Evolutionary conservation across 2,113 vertebrate species (phyloP).

Genomic region (Chiloscyllium plagiosum): DNA sequence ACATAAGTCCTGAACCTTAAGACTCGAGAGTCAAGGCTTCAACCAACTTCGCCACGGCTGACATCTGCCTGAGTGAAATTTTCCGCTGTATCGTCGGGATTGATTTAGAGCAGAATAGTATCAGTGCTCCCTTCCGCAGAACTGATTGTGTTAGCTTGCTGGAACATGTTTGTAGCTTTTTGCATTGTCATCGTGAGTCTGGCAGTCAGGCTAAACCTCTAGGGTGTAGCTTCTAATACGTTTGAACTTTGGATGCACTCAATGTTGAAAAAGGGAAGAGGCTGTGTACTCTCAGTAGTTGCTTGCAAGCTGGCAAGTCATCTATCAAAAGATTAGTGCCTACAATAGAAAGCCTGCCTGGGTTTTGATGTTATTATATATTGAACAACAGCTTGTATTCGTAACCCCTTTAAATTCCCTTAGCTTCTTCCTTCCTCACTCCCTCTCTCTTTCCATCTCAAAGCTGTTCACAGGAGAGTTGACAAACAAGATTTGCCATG

Average conservation of each 20-base stretch:
- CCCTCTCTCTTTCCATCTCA: background rate
- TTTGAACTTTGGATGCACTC: background rate
- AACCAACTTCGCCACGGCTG: background rate
- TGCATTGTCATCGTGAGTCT: conserved; percentile 13
- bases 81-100: background rate
- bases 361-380: background rate
- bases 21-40: background rate
- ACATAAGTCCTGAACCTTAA: background rate
- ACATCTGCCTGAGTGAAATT: background rate
- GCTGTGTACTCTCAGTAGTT: background rate
- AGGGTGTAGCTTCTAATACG: background rate
- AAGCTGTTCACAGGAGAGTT: background rate
- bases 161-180: background rate
- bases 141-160: background rate
- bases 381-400: background rate
- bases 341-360: background rate
- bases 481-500: background rate
- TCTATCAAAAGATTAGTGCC: background rate
- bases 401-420: background rate
- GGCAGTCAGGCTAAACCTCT: background rate
- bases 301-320: no score
- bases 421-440: background rate
- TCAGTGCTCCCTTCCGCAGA: background rate
- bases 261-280: background rate
- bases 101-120: no score